phyloP scores from a whole-genome alignment of 2,113 vertebrate genomes.

The Dicrurus megarhynchus region DNA sequence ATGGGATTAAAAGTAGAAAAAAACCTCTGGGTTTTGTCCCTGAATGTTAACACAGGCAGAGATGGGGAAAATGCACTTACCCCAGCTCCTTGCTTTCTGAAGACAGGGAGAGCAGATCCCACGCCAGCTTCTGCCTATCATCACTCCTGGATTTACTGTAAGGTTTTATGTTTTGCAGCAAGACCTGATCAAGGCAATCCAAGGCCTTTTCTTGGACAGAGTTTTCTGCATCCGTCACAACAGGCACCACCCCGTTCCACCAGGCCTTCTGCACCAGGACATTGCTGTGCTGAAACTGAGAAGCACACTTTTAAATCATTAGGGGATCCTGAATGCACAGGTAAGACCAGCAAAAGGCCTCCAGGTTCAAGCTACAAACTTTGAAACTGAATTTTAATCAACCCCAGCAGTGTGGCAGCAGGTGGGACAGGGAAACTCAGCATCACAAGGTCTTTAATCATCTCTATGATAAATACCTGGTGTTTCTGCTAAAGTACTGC shows the following conservation, averaged over 20 bases:
- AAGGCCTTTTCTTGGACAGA: constrained; percentile 89
- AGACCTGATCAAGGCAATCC: constrained; percentile 83
- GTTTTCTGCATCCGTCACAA: constrained; percentile 82
- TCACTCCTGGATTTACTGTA: constrained; percentile 20
- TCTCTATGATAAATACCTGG: not conserved
- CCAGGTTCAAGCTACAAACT: not conserved
- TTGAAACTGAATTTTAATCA: not conserved
- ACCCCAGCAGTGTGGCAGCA: not conserved
- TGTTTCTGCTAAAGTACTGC: not conserved
- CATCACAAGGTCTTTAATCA: not conserved
- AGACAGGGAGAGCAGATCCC: constrained; percentile 84
- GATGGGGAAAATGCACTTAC: constrained; percentile 49
- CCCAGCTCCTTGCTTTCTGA: constrained; percentile 81
- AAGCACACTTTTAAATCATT: not conserved
- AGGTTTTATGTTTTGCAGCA: constrained; percentile 81
- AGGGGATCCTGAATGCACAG: not conserved
- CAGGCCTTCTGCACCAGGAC: constrained; percentile 83
- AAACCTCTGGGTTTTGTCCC: not conserved
- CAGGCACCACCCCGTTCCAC: constrained; percentile 83
- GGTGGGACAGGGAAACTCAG: not conserved
- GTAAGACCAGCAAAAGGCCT: not conserved
- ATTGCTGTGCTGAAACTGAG: constrained; percentile 74
- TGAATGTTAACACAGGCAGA: not conserved
- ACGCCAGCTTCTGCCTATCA: constrained; percentile 80
- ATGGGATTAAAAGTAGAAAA: not conserved